Evolutionary conservation across 23 tunicate genomes (phyloP), one percentile per base, ranked within the genome.

Genomic region (Ciona savignyi): DNA sequence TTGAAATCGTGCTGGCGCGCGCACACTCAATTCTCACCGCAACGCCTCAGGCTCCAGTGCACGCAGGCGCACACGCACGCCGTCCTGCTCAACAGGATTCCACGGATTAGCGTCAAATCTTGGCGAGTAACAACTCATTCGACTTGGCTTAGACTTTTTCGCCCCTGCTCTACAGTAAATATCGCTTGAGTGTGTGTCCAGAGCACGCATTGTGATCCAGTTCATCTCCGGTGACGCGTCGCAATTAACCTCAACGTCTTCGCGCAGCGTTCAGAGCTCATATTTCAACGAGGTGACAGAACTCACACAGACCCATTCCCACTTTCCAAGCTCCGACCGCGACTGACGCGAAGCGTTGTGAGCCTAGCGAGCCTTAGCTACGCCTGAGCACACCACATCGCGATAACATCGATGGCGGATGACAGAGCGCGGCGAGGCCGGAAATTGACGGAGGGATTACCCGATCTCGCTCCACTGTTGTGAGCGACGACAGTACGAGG

Each of bases 381-480:
- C 56, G 56, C 56, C 56, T 42, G 56, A 42, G 11, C 56, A 15
- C 56, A 42, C 56, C 56, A 15, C 56, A 42, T 42, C 56, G 56
- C 56, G 56, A 42, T 42, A 42, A 42, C 56, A 42, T 42, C 56
- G 56, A 15, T 42, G 56, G 56, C 56, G 56, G 56, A 42, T 42
- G 56, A 42, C 56, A 42, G 56, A 42, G 56, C 56, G 56, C 56
- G 56, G 56, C 56, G 56, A 42, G 56, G 56, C 76, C 76, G 76
- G 76, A 72, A 72, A 72, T 72, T 72, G 51, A 72, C 76, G 61
- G 32, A 49, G 27, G 76, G 76, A 72, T 72, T 72, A 72, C 29
- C 15, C 33, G 76, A 72, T 29, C 67, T 63, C 28, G 28, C 67
- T 63, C 11, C 15, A 15, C 56, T 42, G 56, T 42, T 42, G 56